A percentile compares a stretch with the other conserved stretches of the same genome.
Conservation (phyloP, 1,140 invertebrate species). For the Formica selysi region DNA sequence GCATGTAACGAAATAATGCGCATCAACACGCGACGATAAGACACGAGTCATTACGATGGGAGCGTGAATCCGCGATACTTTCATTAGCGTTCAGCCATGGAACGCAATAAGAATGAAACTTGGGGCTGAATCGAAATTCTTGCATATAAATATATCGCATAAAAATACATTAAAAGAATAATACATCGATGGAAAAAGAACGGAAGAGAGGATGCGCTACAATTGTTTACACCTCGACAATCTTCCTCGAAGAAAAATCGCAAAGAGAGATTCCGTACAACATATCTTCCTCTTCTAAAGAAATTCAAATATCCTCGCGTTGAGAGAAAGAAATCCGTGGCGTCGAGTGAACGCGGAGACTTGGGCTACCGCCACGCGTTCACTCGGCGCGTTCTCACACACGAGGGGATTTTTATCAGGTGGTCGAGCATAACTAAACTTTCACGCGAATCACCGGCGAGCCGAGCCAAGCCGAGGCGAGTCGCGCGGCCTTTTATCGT, state of each 20-base stretch:
- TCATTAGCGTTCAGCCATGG: neutral
- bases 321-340: constrained; percentile 12
- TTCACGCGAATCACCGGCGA: constrained; percentile 71
- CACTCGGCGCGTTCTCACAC: constrained; percentile 58
- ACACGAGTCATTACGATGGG: constrained; percentile 30
- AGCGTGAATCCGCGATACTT: constrained; percentile 33
- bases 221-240: neutral
- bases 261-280: too few relatives aligned
- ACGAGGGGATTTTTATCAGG: constrained; percentile 57
- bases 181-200: neutral
- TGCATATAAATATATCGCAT: neutral
- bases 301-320: neutral
- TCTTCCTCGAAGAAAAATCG: neutral
- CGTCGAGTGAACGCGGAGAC: constrained; percentile 17
- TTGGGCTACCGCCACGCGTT: constrained; percentile 34
- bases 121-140: neutral
- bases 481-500: constrained; percentile 66
- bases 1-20: constrained; percentile 54
- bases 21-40: constrained; percentile 52
- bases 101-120: constrained; percentile 2
- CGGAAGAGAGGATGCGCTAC: neutral
- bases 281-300: neutral
- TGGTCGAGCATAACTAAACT: constrained; percentile 66
- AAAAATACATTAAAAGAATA: neutral
- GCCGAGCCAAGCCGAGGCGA: constrained; percentile 36